These are phyloP conservation scores for Daubentonia madagascariensis DNA, from an alignment of 2,113 vertebrate genomes.

Conservation along the genomic window DNA sequence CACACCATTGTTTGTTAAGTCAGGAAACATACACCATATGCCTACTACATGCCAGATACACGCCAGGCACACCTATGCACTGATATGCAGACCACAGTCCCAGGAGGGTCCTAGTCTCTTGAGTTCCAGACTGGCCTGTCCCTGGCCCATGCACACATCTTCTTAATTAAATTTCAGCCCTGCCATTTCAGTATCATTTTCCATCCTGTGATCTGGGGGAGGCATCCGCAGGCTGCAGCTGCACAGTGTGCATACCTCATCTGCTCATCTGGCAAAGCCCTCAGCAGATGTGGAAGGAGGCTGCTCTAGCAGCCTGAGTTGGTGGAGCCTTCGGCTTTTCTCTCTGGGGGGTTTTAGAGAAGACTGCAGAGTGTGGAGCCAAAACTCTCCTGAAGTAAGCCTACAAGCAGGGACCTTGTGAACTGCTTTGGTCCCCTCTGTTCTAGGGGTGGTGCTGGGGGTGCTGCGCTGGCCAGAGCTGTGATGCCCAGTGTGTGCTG, in stretches of 20 bases:
- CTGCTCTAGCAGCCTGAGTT: conserved; percentile 25
- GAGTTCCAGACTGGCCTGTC: neutral
- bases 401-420: neutral
- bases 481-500: neutral
- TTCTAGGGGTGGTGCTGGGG: neutral
- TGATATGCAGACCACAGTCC: neutral
- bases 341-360: conserved; percentile 44
- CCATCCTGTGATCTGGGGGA: conserved; percentile 79
- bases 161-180: conserved; percentile 56
- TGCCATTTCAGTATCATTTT: conserved; percentile 71
- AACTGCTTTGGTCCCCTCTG: neutral
- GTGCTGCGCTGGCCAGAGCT: neutral
- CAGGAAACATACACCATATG: neutral
- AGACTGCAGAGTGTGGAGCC: conserved; percentile 37
- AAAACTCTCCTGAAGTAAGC: neutral
- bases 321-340: conserved; percentile 33
- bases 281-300: conserved; percentile 76
- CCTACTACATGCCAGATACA: neutral
- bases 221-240: conserved; percentile 75
- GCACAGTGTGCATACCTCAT: conserved; percentile 56
- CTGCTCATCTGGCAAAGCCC: conserved; percentile 73
- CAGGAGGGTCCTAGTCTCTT: neutral
- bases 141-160: neutral
- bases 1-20: neutral
- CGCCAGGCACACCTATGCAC: neutral